Percentiles rank a stretch among this genome's conserved stretches.
These are phyloP conservation scores for Mesembrinibis cayennensis DNA, from an alignment of 2,113 vertebrate species.

Conservation along the genomic window DNA sequence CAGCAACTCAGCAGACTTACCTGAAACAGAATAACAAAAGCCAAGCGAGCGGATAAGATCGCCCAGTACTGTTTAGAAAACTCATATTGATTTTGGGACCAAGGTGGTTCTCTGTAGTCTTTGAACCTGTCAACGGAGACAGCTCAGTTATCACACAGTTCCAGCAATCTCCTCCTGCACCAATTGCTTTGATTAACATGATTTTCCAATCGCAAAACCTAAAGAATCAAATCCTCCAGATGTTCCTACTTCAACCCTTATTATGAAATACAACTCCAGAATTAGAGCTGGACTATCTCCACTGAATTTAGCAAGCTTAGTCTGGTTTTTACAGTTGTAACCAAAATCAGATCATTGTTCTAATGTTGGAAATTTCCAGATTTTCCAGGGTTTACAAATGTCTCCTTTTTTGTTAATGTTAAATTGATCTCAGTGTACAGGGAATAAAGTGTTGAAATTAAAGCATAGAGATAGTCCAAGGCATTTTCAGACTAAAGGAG, in stretches of 20 bases:
- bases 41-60: slow-evolving; percentile 88
- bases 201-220: background rate
- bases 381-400: background rate
- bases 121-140: slow-evolving; percentile 83
- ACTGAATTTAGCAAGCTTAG: background rate
- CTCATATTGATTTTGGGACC: slow-evolving; percentile 87
- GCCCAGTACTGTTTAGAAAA: slow-evolving; percentile 98
- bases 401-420: background rate
- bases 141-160: background rate
- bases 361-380: background rate
- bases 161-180: background rate
- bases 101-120: slow-evolving; percentile 96
- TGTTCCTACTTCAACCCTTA: background rate
- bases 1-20: slow-evolving; percentile 65
- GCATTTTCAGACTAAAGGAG: background rate
- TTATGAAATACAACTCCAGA: background rate
- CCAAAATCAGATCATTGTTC: background rate
- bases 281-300: slow-evolving; percentile 3
- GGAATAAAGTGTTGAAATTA: background rate
- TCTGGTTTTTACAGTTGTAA: background rate
- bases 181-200: background rate
- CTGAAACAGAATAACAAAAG: slow-evolving; percentile 97
- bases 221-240: background rate
- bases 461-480: background rate
- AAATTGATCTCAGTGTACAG: background rate